Evolutionary conservation across 2,888 invertebrate species (phyloP), one percentile per base, ranked within the genome.

Genomic region (Malthinus seriepunctatus): DNA sequence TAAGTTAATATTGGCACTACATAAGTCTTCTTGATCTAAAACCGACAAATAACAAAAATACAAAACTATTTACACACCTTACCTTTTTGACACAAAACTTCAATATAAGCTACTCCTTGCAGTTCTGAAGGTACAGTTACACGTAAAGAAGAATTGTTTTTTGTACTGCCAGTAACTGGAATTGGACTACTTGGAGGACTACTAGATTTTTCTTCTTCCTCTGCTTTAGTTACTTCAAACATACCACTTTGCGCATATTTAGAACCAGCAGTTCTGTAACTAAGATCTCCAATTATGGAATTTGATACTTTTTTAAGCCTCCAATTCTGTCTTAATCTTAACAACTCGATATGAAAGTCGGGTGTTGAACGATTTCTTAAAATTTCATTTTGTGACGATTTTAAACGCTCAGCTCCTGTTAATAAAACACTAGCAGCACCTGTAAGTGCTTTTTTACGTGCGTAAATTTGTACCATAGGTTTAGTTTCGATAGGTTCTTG

Each of bases 201-300:
- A 59, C 66, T 78, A 32, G 72, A 69, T 59, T 80, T 79, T 46
- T 83, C 82, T 46, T 90, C 89, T 56, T 91, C 90, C 58, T 95
- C 95, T 0, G 95, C 95, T 81, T 97, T 97, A 0, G 91, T 91
- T 1, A 97, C 96, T 83, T 97, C 96, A 82, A 97, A 96, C 70
- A 93, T 91, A 2, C 97, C 97, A 58, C 92, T 91, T 80, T 96
- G 95, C 60, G 89, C 89, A 75, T 92, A 97, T 74, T 95, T 92
- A 0, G 96, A 97, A 1, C 97, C 97, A 63, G 96, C 96, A 72
- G 96, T 95, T 62, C 95, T 85, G 74, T 97, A 97, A 76, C 97
- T 97, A 5, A 97, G 84, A 79, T 97, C 97, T 0, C 97, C 97
- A 51, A 97, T 90, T 56, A 97, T 97, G 0, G 92, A 89, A 75